Evolutionary conservation across 2,888 invertebrate species (phyloP), one percentile per base, ranked within the genome.

Genomic region (Zaprionus obscuricornis): DNA sequence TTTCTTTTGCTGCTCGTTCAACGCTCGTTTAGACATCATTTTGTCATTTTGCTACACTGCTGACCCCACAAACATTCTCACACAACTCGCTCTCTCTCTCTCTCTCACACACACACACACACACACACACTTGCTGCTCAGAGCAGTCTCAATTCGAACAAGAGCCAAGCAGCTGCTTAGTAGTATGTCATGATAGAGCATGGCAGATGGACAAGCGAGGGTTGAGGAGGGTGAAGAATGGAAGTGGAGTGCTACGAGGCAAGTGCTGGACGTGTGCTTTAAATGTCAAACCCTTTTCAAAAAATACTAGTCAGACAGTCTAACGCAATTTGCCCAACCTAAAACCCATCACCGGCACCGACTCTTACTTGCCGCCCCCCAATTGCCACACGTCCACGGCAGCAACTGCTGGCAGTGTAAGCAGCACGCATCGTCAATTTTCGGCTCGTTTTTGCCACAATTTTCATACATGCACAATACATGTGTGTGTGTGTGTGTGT

Each of bases 211-310:
- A n/a, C n/a, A n/a, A n/a, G n/a, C 4, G 22, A 22, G 22, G 22
- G 22, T 4, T 22, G 22, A 22, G 22, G 31, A 42, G 1, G 2
- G 17, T 5, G n/a, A 10, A 33, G 22, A 6, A 22, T 22, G 7
- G 22, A 7, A n/a, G n/a, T n/a, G n/a, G n/a, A n/a, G n/a, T n/a
- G n/a, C n/a, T n/a, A n/a, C n/a, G n/a, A 40, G 26, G 26, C 29
- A 26, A 45, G 47, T 42, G 57, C 46, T 46, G 67, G 66, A 50
- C 39, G 70, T 68, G 58, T 58, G 66, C 57, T 39, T 55, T 69
- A 68, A 72, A 74, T 85, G 85, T 79, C 78, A 83, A 79, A 79
- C 78, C 78, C 78, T 79, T 79, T 79, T 79, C 78, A 79, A 85
- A 84, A 82, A 58, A n/a, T n/a, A n/a, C n/a, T 68, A 74, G 66